A percentile compares a stretch with the other conserved stretches of the same genome.
These are phyloP conservation scores for Ardeotis arabs DNA, from an alignment of 2,113 vertebrate species.

Conservation along the genomic window DNA sequence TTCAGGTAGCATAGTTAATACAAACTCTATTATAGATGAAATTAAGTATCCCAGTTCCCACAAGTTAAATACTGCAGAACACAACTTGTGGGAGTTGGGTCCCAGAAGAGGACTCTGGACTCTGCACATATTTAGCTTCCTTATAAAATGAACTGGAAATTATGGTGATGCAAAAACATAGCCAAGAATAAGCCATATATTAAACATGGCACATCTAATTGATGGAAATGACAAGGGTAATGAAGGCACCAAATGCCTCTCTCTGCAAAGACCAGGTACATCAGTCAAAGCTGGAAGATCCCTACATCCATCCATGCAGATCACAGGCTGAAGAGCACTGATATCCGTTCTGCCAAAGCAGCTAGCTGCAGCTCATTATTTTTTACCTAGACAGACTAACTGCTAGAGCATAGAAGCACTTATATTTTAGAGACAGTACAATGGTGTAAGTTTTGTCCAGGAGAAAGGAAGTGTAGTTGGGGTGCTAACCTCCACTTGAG, in stretches of 20 bases:
- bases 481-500: not conserved
- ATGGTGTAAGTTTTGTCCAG: not conserved
- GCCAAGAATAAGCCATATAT: not conserved
- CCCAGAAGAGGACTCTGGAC: not conserved
- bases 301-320: not conserved
- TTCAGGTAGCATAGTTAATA: not conserved
- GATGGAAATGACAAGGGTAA: accelerated
- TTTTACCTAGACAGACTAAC: not conserved
- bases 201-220: not conserved
- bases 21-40: not conserved
- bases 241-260: not conserved
- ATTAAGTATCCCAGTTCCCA: not conserved
- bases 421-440: not conserved
- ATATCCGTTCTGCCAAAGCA: not conserved
- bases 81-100: not conserved
- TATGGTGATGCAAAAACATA: not conserved
- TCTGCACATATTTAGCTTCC: not conserved
- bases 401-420: not conserved
- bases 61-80: not conserved
- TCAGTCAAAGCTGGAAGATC: not conserved
- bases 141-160: not conserved
- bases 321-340: not conserved
- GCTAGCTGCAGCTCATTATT: not conserved
- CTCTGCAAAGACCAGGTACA: not conserved
- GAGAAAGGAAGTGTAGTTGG: not conserved